Percentiles rank a stretch among this genome's conserved stretches.
Conservation (phyloP, 2,888 invertebrate genomes). For the Harpalus rubripes region DNA sequence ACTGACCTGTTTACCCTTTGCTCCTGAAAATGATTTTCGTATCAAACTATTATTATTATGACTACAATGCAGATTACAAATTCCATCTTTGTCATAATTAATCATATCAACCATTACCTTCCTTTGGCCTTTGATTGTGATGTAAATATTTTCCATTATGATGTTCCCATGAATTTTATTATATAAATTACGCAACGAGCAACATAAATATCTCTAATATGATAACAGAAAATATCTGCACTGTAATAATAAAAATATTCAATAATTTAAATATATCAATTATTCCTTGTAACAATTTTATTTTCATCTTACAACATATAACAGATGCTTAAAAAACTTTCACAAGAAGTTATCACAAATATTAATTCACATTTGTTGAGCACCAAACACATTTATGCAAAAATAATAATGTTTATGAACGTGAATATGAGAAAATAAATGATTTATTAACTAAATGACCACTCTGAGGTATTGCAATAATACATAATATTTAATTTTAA, state of each 20-base stretch:
- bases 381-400: slow-evolving; percentile 67
- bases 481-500: background rate
- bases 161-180: slow-evolving; percentile 55
- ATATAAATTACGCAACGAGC: slow-evolving; percentile 61
- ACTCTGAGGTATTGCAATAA: slow-evolving; percentile 36
- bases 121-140: slow-evolving; percentile 1
- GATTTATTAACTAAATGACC: slow-evolving; percentile 34
- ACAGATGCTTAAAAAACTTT: slow-evolving; percentile 67
- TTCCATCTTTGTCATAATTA: slow-evolving; percentile 9
- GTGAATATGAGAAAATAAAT: slow-evolving; percentile 53
- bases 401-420: slow-evolving; percentile 61
- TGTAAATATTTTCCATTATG: slow-evolving; percentile 42
- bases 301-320: slow-evolving; percentile 66
- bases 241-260: slow-evolving; percentile 41
- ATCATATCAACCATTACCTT: slow-evolving; percentile 1
- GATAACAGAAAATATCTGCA: slow-evolving; percentile 40
- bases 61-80: slow-evolving; percentile 17
- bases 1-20: slow-evolving; percentile 62
- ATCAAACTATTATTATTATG: slow-evolving; percentile 44
- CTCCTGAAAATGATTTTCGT: slow-evolving; percentile 35
- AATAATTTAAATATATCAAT: slow-evolving; percentile 61
- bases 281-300: slow-evolving; percentile 67
- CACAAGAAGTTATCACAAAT: slow-evolving; percentile 67
- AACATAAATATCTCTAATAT: slow-evolving; percentile 57
- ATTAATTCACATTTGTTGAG: slow-evolving; percentile 67